Evolutionary conservation across 2,113 vertebrate genomes (phyloP).

Genomic region (Psophia crepitans): DNA sequence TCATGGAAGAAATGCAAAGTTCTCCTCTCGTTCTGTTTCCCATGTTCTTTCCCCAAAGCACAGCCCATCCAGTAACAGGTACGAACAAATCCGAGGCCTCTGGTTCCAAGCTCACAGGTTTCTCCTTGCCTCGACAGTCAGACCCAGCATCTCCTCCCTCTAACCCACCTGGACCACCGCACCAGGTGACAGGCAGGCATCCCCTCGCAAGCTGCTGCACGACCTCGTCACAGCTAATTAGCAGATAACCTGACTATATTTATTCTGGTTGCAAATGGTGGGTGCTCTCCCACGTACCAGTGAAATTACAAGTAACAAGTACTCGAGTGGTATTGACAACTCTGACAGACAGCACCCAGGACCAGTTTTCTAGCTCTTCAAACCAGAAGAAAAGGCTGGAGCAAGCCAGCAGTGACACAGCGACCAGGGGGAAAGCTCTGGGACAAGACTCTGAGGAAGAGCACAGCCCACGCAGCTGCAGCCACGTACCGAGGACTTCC

Average conservation of each 20-base stretch:
- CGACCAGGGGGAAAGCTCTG: rapidly evolving
- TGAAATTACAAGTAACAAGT: neutral
- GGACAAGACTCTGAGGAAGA: rapidly evolving
- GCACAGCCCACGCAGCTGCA: neutral
- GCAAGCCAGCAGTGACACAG: neutral
- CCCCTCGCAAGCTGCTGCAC: neutral
- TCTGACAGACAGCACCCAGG: neutral
- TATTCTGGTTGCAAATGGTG: neutral
- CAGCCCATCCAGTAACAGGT: neutral
- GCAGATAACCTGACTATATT: neutral
- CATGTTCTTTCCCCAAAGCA: rapidly evolving
- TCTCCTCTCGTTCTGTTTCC: neutral
- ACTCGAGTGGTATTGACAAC: neutral
- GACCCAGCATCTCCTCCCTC: neutral
- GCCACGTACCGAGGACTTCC: rapidly evolving
- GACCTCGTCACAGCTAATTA: neutral
- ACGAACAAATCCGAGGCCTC: rapidly evolving
- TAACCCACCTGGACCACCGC: neutral
- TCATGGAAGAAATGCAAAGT: neutral
- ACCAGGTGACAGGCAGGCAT: neutral
- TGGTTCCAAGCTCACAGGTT: neutral
- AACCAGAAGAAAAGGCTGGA: rapidly evolving
- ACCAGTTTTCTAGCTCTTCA: neutral
- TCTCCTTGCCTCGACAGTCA: neutral
- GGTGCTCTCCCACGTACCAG: neutral